A percentile compares a stretch with the other conserved stretches of the same genome.
Conservation (phyloP, 2,113 vertebrate species). For the Brienomyrus brachyistius region DNA sequence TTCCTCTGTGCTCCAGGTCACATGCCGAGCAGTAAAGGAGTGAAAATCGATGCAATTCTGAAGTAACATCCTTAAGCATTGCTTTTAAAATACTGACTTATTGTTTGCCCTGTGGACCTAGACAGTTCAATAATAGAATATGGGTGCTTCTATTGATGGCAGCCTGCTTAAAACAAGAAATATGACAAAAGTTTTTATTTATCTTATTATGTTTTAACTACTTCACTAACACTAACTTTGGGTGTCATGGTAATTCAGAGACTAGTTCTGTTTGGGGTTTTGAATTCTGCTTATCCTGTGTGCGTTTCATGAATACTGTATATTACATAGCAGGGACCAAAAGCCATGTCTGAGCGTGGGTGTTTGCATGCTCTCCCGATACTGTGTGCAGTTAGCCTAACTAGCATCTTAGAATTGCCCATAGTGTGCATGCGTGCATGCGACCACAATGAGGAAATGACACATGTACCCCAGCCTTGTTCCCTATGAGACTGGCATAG, state of each 20-base stretch:
- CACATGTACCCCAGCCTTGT: neutral
- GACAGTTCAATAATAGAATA: neutral
- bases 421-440: neutral
- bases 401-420: neutral
- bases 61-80: neutral
- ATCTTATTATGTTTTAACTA: neutral
- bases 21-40: neutral
- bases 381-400: neutral
- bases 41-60: slow-evolving; percentile 10
- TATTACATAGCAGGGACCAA: neutral
- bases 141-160: neutral
- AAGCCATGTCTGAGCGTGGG: neutral
- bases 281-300: neutral
- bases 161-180: neutral
- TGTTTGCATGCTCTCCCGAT: neutral
- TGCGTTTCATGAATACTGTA: neutral
- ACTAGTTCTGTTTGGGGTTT: neutral
- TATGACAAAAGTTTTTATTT: neutral
- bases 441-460: neutral
- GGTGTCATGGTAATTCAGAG: neutral
- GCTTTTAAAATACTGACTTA: slow-evolving; percentile 10
- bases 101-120: neutral
- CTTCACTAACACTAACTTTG: neutral
- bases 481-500: neutral
- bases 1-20: slow-evolving; percentile 17